Evolutionary conservation across 2,888 invertebrate genomes (phyloP).

Genomic region (Andrena flavipes): DNA sequence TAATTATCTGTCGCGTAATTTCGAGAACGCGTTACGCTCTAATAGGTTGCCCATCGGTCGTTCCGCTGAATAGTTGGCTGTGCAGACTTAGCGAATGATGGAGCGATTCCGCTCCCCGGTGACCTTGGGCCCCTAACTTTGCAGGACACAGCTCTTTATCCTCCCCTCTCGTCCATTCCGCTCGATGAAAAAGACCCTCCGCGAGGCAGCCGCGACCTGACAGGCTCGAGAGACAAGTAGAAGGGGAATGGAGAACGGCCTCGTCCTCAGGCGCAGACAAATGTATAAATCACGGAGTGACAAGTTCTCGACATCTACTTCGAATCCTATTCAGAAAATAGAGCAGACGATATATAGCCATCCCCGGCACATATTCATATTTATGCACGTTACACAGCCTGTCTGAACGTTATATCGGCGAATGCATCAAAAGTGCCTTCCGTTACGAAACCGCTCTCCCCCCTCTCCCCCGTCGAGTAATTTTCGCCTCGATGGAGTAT

Average conservation of each 20-base stretch:
- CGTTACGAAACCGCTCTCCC: conserved; percentile 37
- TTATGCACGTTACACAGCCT: conserved; percentile 40
- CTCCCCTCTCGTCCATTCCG: conserved; percentile 1
- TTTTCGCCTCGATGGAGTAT: conserved; percentile 12
- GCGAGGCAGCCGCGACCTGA: conserved; percentile 28
- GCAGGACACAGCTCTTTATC: conserved; percentile 16
- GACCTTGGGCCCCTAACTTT: conserved; percentile 39
- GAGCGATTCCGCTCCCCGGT: conserved; percentile 25
- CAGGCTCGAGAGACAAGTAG: conserved; percentile 54
- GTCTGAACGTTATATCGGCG: conserved; percentile 39
- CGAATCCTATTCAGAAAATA: conserved; percentile 75
- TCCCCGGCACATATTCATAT: conserved; percentile 56
- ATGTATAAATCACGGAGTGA: conserved; percentile 77
- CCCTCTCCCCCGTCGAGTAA: neutral
- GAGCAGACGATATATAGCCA: conserved; percentile 67
- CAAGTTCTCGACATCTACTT: conserved; percentile 74
- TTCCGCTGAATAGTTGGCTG: conserved; percentile 26
- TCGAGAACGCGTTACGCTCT: conserved; percentile 20
- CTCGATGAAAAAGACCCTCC: conserved; percentile 30
- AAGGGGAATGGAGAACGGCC: conserved; percentile 66
- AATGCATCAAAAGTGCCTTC: conserved; percentile 45
- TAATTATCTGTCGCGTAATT: conserved; percentile 13
- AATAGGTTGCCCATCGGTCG: conserved; percentile 14
- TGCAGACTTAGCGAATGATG: conserved; percentile 4
- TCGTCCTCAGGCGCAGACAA: conserved; percentile 72